Conservation (phyloP, 2,888 invertebrate species). For the Drosophila sordidula region DNA sequence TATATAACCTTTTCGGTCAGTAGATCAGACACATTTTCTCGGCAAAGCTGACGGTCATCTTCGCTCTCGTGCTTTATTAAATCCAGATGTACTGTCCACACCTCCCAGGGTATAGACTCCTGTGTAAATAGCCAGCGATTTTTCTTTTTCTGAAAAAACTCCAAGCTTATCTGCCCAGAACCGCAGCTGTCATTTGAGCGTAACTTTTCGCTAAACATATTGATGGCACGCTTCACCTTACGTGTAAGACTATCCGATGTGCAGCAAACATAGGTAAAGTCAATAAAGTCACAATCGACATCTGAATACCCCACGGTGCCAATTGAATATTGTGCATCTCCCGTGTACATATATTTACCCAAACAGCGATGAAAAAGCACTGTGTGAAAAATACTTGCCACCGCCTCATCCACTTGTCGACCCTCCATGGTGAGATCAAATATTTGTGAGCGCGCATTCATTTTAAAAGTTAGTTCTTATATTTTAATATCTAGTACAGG, state of each 20-base stretch:
- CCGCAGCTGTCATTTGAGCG: constrained; percentile 90
- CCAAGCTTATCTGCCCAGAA: constrained; percentile 95
- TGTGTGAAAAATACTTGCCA: constrained; percentile 96
- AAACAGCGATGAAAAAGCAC: constrained; percentile 87
- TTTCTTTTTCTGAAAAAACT: constrained; percentile 97
- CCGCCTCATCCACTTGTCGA: constrained; percentile 95
- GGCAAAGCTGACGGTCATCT: constrained; percentile 88
- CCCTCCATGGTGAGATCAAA: constrained; percentile 95
- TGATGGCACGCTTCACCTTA: constrained; percentile 90
- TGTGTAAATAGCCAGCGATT: constrained; percentile 92
- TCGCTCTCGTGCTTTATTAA: constrained; percentile 92
- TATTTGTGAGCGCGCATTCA: constrained; percentile 93
- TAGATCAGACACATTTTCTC: constrained; percentile 94
- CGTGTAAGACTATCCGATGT: constrained; percentile 91
- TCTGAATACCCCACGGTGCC: constrained; percentile 98
- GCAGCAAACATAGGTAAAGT: constrained; percentile 98
- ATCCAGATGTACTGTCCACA: constrained; percentile 88
- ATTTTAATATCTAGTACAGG: not conserved
- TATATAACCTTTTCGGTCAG: constrained; percentile 97
- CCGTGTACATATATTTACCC: no score
- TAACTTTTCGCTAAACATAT: constrained; percentile 89
- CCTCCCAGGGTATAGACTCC: no score
- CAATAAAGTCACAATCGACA: constrained; percentile 86
- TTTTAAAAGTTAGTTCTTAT: constrained; percentile 72
- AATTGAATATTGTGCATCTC: constrained; percentile 85